Evolutionary conservation across 2,797 vertebrate genomes (phyloP).

Genomic region (Carcharodon carcharias): DNA sequence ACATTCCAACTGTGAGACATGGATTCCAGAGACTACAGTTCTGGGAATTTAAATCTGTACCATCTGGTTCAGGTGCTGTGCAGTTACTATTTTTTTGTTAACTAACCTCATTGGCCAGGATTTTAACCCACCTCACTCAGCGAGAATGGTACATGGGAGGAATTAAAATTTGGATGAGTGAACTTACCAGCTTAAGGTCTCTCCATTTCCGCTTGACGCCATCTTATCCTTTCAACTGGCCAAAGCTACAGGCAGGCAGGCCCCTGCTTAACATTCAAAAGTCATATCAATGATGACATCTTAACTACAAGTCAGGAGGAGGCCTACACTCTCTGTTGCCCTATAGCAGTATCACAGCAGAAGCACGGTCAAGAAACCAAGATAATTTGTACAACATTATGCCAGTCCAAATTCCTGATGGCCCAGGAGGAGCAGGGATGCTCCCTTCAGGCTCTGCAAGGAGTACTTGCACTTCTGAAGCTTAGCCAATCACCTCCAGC

Average conservation of each 20-base stretch:
- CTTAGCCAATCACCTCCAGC: neutral
- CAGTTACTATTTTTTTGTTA: neutral
- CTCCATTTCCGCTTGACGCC: neutral
- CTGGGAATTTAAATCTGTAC: neutral
- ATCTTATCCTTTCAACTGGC: neutral
- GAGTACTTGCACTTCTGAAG: neutral
- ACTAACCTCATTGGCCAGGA: neutral
- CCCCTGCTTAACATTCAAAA: neutral
- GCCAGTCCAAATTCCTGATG: neutral
- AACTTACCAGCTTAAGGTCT: neutral
- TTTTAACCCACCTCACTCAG: neutral
- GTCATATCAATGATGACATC: neutral
- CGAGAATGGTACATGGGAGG: neutral
- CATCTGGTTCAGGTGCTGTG: slow-evolving; percentile 24
- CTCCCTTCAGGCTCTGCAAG: neutral
- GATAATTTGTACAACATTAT: neutral
- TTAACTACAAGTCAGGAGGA: neutral
- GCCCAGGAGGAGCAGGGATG: neutral
- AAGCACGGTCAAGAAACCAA: neutral
- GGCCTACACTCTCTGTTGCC: neutral
- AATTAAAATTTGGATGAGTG: neutral
- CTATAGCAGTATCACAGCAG: neutral
- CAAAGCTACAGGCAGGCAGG: neutral
- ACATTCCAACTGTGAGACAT: slow-evolving; percentile 21
- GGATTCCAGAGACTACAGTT: neutral